A percentile compares a stretch with the other conserved stretches of the same genome.
Conservation (phyloP, 2,888 invertebrate genomes). For the Aspidiotus rigidus region DNA sequence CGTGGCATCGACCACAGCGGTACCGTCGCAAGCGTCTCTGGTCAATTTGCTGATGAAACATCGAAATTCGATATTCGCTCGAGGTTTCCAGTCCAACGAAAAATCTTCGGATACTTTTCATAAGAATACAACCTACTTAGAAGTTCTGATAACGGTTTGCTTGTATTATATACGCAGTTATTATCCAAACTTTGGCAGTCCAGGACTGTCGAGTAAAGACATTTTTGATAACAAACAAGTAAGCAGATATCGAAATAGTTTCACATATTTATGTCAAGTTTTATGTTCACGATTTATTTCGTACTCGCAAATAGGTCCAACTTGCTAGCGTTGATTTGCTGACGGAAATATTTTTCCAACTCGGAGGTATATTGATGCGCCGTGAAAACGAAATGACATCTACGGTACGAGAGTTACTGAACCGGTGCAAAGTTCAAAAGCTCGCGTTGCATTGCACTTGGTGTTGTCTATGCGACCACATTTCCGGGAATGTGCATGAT, state of each 20-base stretch:
- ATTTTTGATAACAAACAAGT: conserved; percentile 60
- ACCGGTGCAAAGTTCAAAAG: conserved; percentile 73
- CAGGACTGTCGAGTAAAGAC: conserved; percentile 57
- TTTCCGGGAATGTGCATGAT: conserved; percentile 33
- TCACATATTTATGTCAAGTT: background rate
- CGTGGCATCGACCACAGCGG: conserved; percentile 63
- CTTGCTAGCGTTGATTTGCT: conserved; percentile 65
- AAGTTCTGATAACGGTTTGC: conserved; percentile 64
- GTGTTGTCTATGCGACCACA: conserved; percentile 55
- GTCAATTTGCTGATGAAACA: conserved; percentile 61
- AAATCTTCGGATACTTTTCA: conserved; percentile 38
- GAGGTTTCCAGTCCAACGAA: conserved; percentile 55
- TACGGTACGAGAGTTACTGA: conserved; percentile 63
- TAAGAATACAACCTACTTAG: conserved; percentile 65
- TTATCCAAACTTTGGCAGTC: conserved; percentile 61
- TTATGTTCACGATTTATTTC: background rate
- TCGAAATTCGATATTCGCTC: conserved; percentile 66
- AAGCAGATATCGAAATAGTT: background rate
- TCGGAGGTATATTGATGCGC: conserved; percentile 63
- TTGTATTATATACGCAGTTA: conserved; percentile 72
- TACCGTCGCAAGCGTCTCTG: conserved; percentile 43
- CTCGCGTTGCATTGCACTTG: conserved; percentile 69
- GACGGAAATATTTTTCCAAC: conserved; percentile 59
- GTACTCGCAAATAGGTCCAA: conserved; percentile 51
- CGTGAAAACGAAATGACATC: conserved; percentile 67